Base-by-base conservation (phyloP, 2,888 invertebrate species). In the Odontomyia ornata region DNA sequence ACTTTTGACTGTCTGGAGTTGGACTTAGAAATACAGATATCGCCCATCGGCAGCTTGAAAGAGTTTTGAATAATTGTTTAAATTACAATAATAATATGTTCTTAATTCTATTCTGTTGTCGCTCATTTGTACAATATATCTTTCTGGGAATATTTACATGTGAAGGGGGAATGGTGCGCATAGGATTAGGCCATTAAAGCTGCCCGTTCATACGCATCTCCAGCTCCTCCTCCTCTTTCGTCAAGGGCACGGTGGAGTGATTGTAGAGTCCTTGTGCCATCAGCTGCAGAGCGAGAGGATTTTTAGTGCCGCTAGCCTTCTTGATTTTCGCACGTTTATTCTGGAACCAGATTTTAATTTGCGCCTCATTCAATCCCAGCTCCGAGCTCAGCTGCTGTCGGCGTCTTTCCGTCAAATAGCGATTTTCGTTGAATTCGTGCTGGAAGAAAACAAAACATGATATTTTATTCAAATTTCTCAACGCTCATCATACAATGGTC, bases 301-400 rank as follows among this genome's bases (percentile, higher is more conserved):
- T 95, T 83, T 94, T 92, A 81, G 93, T 92, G 0, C 96, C 96
- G 0, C 91, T 91, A 0, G 95, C 91, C 85, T 98, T 98, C 89
- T 98, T 98, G 86, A 97, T 93, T 88, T 98, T 98, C 80, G 98
- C 98, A 18, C 98, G 90, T 86, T 98, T 97, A 88, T 98, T 97
- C 89, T 98, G 96, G 88, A 97, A 96, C 97, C 96, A 97, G 86
- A 97, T 97, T 89, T 97, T 97, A 85, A 96, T 98, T 88, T 98
- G 98, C 0, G 97, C 96, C 86, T 99, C 98, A 82, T 98, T 97
- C 78, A 98, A 89, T 0, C 95, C 95, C 78, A 98, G 89, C 83
- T 97, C 97, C 3, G 92, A 90, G n/a, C 97, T 97, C 79, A 98
- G 88, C 80, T 95, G 93, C 85, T 96, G 96, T 62, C 98, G 90